Percentiles rank a stretch among this genome's conserved stretches.
Evolutionary conservation across 2,888 invertebrate genomes (phyloP).

Genomic region (Apoda limacodes): DNA sequence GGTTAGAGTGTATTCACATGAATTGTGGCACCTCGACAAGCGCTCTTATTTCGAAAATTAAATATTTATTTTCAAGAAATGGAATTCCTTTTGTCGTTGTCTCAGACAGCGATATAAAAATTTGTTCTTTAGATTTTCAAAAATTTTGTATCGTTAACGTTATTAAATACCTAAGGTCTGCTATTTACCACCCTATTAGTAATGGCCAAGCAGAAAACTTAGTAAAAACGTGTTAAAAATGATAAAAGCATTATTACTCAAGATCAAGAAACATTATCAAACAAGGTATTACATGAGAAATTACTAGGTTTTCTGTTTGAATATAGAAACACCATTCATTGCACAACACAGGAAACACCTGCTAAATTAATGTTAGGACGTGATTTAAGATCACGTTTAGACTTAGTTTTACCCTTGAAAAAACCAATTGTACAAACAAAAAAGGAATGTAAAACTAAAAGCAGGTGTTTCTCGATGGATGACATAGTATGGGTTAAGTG

Average conservation of each 20-base stretch:
- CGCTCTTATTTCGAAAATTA: conserved; percentile 14
- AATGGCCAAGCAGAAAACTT: no score
- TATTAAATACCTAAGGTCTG: conserved; percentile 12
- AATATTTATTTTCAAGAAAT: conserved; percentile 13
- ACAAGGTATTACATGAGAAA: conserved; percentile 8
- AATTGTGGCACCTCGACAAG: conserved; percentile 10
- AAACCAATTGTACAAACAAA: no score
- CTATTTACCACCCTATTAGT: no score
- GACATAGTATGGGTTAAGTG: conserved; percentile 15
- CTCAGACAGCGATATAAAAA: conserved; percentile 13
- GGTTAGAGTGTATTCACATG: conserved; percentile 19
- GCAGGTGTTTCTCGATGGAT: conserved; percentile 7
- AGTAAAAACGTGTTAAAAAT: conserved; percentile 17
- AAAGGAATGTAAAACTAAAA: background rate
- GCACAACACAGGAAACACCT: no score
- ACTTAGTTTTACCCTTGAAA: conserved; percentile 10
- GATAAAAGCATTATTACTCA: conserved; percentile 15
- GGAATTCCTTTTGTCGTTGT: conserved; percentile 10
- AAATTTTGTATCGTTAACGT: conserved; percentile 14
- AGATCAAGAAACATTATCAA: conserved; percentile 4
- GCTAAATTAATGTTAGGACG: conserved; percentile 21
- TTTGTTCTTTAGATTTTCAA: conserved; percentile 11
- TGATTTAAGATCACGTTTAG: conserved; percentile 16
- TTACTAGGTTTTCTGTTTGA: conserved; percentile 18
- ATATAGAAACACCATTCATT: conserved; percentile 20